A percentile compares a stretch with the other conserved stretches of the same genome.
phyloP scores from a whole-genome alignment of 2,888 invertebrate genomes.

The Lumbricus terrestris region DNA sequence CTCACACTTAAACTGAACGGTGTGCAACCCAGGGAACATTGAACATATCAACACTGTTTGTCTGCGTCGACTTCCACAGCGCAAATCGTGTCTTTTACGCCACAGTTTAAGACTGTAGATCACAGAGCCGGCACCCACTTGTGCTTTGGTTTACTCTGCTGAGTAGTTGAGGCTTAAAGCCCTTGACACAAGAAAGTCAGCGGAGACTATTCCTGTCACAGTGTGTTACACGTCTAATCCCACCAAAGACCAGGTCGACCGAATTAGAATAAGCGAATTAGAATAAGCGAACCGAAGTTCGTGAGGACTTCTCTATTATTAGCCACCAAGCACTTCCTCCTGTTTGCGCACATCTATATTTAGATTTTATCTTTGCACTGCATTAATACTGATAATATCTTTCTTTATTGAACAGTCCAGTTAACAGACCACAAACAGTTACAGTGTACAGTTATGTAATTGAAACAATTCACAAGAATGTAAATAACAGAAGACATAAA shows the following conservation, averaged over 20 bases:
- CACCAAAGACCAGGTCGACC: background rate
- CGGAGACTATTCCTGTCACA: background rate
- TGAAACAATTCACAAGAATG: no score
- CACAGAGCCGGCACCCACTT: background rate
- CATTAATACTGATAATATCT: background rate
- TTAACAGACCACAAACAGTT: no score
- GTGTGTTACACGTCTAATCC: background rate
- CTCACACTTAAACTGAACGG: no score
- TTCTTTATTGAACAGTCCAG: no score
- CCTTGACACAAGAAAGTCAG: conserved; percentile 3
- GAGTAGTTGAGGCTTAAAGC: background rate
- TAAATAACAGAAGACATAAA: no score
- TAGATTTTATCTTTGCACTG: background rate
- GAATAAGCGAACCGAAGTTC: background rate
- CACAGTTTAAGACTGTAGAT: background rate
- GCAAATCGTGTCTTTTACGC: background rate
- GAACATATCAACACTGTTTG: no score
- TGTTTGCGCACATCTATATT: background rate
- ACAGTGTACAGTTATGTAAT: no score
- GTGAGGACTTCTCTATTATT: background rate
- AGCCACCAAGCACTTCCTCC: background rate
- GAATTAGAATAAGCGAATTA: background rate
- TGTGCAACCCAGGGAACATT: no score
- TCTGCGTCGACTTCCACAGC: background rate
- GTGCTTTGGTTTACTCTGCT: background rate